These are phyloP conservation scores for Spinibarbus caldwelli DNA, from an alignment of 2,797 vertebrate species.

Conservation along the genomic window DNA sequence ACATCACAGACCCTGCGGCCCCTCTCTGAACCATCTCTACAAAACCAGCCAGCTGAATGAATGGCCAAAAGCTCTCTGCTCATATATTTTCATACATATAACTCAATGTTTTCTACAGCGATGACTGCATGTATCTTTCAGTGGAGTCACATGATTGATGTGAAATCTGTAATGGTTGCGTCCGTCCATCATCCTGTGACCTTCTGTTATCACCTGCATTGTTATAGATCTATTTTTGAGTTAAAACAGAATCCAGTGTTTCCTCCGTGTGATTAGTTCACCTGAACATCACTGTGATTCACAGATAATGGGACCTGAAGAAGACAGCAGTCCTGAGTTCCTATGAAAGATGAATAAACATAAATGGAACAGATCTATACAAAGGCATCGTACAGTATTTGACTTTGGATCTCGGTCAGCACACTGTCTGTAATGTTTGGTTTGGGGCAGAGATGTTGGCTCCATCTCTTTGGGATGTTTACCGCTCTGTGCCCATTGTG, in stretches of 20 bases:
- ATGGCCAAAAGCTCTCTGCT: neutral
- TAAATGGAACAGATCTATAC: neutral
- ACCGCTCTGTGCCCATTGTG: slow-evolving; percentile 57
- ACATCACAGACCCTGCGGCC: slow-evolving; percentile 58
- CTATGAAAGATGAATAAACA: neutral
- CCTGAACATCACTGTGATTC: neutral
- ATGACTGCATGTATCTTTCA: neutral
- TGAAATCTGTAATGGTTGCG: neutral
- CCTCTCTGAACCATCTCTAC: slow-evolving; percentile 43
- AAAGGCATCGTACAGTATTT: neutral
- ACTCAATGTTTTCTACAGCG: neutral
- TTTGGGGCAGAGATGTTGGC: slow-evolving; percentile 45
- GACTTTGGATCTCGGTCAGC: neutral
- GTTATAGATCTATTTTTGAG: neutral
- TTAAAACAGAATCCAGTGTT: neutral
- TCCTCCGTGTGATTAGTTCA: neutral
- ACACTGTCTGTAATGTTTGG: slow-evolving; percentile 41
- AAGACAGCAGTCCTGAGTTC: neutral
- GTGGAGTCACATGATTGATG: slow-evolving; percentile 5
- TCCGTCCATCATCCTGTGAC: neutral
- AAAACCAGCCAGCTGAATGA: neutral
- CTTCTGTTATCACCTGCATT: neutral
- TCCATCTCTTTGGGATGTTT: slow-evolving; percentile 60
- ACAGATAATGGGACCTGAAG: neutral
- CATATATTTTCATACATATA: neutral